phyloP scores from a whole-genome alignment of 2,888 invertebrate species.

The Epicampocera succincta region DNA sequence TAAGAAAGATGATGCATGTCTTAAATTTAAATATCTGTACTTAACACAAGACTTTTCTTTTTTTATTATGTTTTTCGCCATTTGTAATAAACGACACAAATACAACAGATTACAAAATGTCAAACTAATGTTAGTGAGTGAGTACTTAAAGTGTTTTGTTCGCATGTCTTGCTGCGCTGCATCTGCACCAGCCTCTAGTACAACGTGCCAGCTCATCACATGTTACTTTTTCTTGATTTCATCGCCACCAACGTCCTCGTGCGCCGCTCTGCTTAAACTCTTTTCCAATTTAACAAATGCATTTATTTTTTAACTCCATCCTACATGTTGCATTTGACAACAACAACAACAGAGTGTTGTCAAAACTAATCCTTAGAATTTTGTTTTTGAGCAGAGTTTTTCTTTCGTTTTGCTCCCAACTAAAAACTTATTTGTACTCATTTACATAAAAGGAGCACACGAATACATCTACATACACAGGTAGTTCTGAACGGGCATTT shows the following conservation, averaged over 20 bases:
- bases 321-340: conserved; percentile 60
- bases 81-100: conserved; percentile 51
- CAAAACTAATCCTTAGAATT: conserved; percentile 64
- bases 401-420: not conserved
- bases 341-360: conserved; percentile 62
- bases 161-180: conserved; percentile 1
- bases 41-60: conserved; percentile 3
- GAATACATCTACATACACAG: conserved; percentile 10
- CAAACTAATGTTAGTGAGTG: conserved; percentile 57
- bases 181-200: conserved; percentile 51
- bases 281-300: conserved; percentile 29
- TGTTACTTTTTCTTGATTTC: conserved; percentile 23
- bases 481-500: conserved; percentile 26
- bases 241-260: conserved; percentile 9
- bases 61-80: conserved; percentile 10
- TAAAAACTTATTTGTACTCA: conserved; percentile 29
- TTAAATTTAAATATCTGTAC: conserved; percentile 38
- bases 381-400: conserved; percentile 19
- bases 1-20: conserved; percentile 46
- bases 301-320: conserved; percentile 50
- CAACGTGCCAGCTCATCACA: conserved; percentile 17
- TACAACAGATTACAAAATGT: conserved; percentile 61
- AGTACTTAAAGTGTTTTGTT: conserved; percentile 36
- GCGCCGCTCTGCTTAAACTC: conserved; percentile 33
- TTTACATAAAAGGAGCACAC: conserved; percentile 26